Conservation (phyloP, 2,113 vertebrate genomes). For the Cheilinus undulatus region DNA sequence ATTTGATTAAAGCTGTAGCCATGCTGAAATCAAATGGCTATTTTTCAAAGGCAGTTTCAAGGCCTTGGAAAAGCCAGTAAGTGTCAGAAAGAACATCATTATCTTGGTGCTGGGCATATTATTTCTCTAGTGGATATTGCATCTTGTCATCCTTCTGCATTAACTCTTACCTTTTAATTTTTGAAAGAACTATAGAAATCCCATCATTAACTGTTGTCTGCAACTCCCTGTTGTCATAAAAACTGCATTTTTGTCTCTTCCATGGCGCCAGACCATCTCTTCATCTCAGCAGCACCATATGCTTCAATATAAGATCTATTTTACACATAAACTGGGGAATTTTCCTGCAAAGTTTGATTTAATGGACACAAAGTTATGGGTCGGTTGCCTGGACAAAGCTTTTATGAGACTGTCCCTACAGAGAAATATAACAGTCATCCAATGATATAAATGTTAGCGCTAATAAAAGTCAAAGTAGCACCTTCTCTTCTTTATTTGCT, state of each 20-base stretch:
- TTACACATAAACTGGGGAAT: constrained; percentile 40
- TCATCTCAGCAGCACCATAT: constrained; percentile 43
- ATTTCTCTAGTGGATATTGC: not conserved
- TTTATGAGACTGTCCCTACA: constrained; percentile 43
- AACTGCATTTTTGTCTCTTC: constrained; percentile 42
- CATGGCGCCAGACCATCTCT: not conserved
- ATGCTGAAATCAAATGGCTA: not conserved
- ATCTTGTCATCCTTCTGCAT: constrained; percentile 8
- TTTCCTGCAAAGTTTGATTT: constrained; percentile 61
- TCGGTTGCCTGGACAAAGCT: constrained; percentile 42
- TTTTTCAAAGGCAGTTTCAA: no score
- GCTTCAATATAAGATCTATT: constrained; percentile 19
- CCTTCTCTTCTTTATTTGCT: constrained; percentile 42
- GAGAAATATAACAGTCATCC: constrained; percentile 49
- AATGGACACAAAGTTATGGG: constrained; percentile 38
- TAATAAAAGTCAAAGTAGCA: constrained; percentile 58
- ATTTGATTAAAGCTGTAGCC: no score
- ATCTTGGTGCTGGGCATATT: no score
- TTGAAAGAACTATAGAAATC: not conserved
- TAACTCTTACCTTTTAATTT: constrained; percentile 12
- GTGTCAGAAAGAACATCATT: no score
- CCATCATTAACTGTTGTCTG: constrained; percentile 3
- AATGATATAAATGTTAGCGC: constrained; percentile 60
- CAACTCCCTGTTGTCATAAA: constrained; percentile 20
- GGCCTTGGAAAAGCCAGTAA: no score